Base-by-base conservation (phyloP, 2,888 invertebrate species). In the Cephus pygmeus region DNA sequence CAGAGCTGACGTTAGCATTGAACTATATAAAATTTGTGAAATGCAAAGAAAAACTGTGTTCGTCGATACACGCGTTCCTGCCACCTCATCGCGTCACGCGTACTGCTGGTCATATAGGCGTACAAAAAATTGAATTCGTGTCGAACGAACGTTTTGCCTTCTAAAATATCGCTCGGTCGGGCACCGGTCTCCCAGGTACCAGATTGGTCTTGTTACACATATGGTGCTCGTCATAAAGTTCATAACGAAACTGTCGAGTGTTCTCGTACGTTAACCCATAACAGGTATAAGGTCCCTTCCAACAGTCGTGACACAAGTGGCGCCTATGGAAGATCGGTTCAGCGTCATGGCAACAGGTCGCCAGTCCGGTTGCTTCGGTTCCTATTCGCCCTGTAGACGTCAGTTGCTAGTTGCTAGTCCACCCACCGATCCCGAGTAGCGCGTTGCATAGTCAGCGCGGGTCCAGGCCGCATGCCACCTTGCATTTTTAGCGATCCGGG, bases 381-480 rank as follows among this genome's bases (percentile, higher is more conserved):
- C 73, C 85, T 56, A 56, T 23, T 15, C 15, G 0, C 23, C 23
- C 56, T 56, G 23, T 56, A 9, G 56, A 15, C 40, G 15, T 2
- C 56, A 56, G 23, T 23, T 56, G 56, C 56, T 82, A 84, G 83
- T 87, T 83, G 85, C 86, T 81, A 85, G 86, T 88, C 85, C 88
- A 86, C 89, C 89, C 87, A 89, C 89, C 86, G 85, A 85, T 71
- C 79, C 75, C 76, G 77, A 78, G 81, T 69, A 68, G 4, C 35
- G n/a, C 69, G 12, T n/a, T 73, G 81, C 81, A 76, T 77, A 83
- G 84, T 80, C 83, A 76, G 81, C 76, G 85, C 83, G 85, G 85
- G 84, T 86, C 85, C 85, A 82, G 83, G 86, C 87, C 86, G 86
- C 87, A 87, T 88, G 88, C 87, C 88, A 87, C 87, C 87, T 85